Conservation (phyloP, 2,113 vertebrate genomes). For the Myanophis thanlyinensis region DNA sequence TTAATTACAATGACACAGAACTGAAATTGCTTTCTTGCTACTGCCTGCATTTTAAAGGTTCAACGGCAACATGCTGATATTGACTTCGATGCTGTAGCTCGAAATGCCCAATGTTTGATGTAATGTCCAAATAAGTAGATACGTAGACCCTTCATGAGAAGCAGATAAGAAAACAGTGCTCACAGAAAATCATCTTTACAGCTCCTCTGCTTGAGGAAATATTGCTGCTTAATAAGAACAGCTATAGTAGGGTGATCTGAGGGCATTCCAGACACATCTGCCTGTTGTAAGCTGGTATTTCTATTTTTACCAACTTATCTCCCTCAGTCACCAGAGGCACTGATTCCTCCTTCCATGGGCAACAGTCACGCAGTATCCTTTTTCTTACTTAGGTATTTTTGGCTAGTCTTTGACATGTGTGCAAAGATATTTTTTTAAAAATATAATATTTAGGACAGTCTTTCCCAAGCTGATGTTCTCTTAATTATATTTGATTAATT, state of each 20-base stretch:
- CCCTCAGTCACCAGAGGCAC: neutral
- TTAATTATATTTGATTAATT: neutral
- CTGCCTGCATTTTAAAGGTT: neutral
- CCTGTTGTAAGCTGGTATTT: constrained; percentile 41
- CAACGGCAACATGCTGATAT: neutral
- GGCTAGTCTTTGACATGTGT: fast-evolving
- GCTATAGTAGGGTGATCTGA: constrained; percentile 38
- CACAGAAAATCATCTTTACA: neutral
- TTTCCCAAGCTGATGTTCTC: neutral
- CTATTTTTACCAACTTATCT: constrained; percentile 52
- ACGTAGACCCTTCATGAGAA: neutral
- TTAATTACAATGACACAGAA: neutral
- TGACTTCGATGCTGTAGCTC: neutral
- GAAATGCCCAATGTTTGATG: neutral
- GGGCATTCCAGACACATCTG: constrained; percentile 55
- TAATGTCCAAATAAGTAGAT: neutral
- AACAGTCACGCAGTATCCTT: neutral
- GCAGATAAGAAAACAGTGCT: neutral
- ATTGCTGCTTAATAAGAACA: constrained; percentile 42
- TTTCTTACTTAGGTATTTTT: neutral
- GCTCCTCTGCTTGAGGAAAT: constrained; percentile 13
- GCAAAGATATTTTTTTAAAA: neutral
- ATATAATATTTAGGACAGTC: neutral
- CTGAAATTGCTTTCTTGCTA: neutral
- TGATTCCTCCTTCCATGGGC: constrained; percentile 2